Evolutionary conservation across 2,113 vertebrate genomes (phyloP), one percentile per base, ranked within the genome.

Genomic region (Zosterops japonicus): DNA sequence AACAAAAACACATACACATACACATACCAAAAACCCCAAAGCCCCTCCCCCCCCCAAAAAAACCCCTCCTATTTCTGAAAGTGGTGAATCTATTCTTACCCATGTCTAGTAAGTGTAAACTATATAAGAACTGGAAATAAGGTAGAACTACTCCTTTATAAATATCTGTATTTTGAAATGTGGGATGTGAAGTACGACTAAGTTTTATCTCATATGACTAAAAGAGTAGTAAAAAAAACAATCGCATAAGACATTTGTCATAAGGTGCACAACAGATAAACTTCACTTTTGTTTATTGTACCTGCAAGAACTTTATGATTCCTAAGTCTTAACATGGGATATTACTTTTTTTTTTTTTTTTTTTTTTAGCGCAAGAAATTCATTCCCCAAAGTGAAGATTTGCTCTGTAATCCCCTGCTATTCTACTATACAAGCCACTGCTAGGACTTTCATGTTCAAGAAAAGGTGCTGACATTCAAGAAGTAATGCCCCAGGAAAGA

Each of bases 251-350:
- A 2, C 46, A 61, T 56, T 75, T 75, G 2, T 65, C 16, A 28
- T 67, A 49, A 22, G 7, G 15, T 19, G 12, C 35, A 29, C 12
- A 61, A 61, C 15, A 77, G 14, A 70, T 20, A 57, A 75, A 92
- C 82, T 41, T n/a, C 6, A 29, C 3, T 27, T 39, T 14, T 65
- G 3, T 75, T 12, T 10, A 25, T 36, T 67, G 3, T 1, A 0
- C 3, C 24, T 83, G 12, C 21, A 56, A 74, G 22, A 69, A 56
- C 8, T 47, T 67, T 17, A 64, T 8, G 1, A 39, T 47, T 65
- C 15, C 2, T 11, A 67, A n/a, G 12, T 24, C 47, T 76, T 91
- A 77, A 46, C 6, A 60, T 0, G 0, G 4, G 8, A 18, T 68
- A 17, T 50, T 64, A 46, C 1, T 39, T 39, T 39, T 39, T 39